Conservation (phyloP, 2,797 vertebrate species). For the Sphaeramia orbicularis region DNA sequence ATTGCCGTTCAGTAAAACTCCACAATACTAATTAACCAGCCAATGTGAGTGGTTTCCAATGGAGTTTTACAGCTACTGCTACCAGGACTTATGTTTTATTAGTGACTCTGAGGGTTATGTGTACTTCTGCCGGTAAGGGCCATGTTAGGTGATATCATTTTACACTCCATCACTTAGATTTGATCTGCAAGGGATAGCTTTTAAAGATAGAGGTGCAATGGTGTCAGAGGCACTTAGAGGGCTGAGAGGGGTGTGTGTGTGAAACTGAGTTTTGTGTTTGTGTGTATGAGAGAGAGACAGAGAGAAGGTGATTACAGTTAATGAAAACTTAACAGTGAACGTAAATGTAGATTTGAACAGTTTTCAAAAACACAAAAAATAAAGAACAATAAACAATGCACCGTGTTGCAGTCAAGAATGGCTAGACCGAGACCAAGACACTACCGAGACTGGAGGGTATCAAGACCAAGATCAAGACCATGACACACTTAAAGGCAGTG, state of each 20-base stretch:
- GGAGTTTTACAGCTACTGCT: constrained; percentile 56
- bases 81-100: constrained; percentile 61
- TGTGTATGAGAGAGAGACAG: background rate
- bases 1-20: constrained; percentile 61
- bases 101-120: constrained; percentile 51
- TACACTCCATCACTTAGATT: constrained; percentile 60
- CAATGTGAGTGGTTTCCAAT: constrained; percentile 61
- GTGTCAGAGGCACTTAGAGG: constrained; percentile 43
- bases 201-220: constrained; percentile 57
- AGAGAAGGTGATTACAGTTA: background rate
- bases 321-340: no score
- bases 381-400: no score
- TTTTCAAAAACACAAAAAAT: no score
- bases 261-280: background rate
- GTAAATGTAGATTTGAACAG: no score
- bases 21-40: constrained; percentile 69
- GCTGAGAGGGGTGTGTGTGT: constrained; percentile 19
- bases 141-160: constrained; percentile 59
- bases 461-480: no score
- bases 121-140: constrained; percentile 54
- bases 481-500: no score
- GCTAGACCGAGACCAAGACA: no score
- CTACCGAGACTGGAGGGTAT: no score
- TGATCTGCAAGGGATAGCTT: constrained; percentile 64
- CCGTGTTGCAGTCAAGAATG: no score